Evolutionary conservation across 2,888 invertebrate species (phyloP), one percentile per base, ranked within the genome.

Genomic region (Sphecodes monilicornis): DNA sequence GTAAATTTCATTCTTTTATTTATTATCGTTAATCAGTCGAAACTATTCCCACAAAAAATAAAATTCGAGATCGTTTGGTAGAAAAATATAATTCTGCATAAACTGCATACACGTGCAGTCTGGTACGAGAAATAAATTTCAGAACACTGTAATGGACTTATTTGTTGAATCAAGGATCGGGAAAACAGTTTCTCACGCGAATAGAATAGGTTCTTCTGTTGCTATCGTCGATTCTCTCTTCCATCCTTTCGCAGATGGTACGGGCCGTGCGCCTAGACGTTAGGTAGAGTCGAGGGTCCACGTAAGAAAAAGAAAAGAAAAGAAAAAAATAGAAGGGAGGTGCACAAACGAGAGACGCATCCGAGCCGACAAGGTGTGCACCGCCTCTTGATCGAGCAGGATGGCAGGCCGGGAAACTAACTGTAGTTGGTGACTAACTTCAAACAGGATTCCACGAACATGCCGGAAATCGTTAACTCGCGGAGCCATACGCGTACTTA

Each of bases 341-440:
- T 72, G 72, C 82, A 68, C 78, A 60, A 64, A 76, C 75, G 39
- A 80, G 76, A 78, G 82, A 73, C 85, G 70, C 68, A 80, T 87
- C 80, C 83, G 60, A 76, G 83, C 73, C 69, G 76, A 80, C 83
- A 77, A 81, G 86, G 78, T 80, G 78, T 73, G 85, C 84, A 78
- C 86, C 79, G 85, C 81, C 66, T 32, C 87, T 87, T 76, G 90
- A 90, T 86, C 89, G 75, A 76, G 81, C 86, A 76, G 88, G 76
- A 87, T 79, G 85, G 80, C 82, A 74, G 68, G 83, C 75, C 89
- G 89, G 90, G 88, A 90, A 90, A 86, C 88, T 91, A 91, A 91
- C 91, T 91, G 91, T 91, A 88, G 89, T 90, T 88, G 85, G 88
- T 87, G 90, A 90, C 88, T 86, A 88, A 87, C 88, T 86, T 86